These are phyloP conservation scores for Troides aeacus DNA, from an alignment of 2,888 invertebrate species.

Conservation along the genomic window DNA sequence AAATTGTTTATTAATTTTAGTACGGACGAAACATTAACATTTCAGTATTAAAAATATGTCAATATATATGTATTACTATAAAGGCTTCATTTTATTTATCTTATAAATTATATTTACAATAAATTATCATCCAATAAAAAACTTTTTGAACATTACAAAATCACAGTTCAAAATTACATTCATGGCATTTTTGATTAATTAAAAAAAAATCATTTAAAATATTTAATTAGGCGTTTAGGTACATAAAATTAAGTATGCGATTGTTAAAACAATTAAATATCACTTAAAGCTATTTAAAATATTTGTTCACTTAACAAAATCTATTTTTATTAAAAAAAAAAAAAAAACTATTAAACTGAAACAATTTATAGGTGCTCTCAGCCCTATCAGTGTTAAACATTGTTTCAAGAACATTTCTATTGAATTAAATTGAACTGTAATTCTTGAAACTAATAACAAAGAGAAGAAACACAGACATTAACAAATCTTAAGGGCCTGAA, in stretches of 20 bases:
- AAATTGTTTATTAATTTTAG: constrained; percentile 1
- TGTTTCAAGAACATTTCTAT: neutral
- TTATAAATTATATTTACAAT: constrained; percentile 43
- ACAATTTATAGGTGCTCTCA: neutral
- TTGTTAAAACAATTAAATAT: constrained; percentile 37
- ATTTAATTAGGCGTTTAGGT: constrained; percentile 42
- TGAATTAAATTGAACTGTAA: neutral
- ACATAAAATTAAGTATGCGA: constrained; percentile 62
- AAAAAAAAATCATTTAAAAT: constrained; percentile 51
- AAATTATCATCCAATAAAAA: constrained; percentile 45
- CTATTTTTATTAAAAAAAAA: neutral
- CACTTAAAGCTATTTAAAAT: constrained; percentile 15
- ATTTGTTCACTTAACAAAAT: constrained; percentile 26
- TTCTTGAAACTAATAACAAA: too few relatives aligned
- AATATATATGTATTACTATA: constrained; percentile 3
- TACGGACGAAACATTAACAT: constrained; percentile 12
- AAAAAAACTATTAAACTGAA: neutral
- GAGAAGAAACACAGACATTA: too few relatives aligned
- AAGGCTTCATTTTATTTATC: constrained; percentile 29
- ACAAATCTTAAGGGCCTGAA: too few relatives aligned
- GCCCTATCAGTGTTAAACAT: neutral
- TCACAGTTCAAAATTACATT: constrained; percentile 76
- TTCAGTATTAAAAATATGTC: constrained; percentile 15
- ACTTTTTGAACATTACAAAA: constrained; percentile 70
- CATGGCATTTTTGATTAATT: constrained; percentile 64